Evolutionary conservation across 2,888 invertebrate species (phyloP), one percentile per base, ranked within the genome.

Genomic region (Monochamus alternatus): DNA sequence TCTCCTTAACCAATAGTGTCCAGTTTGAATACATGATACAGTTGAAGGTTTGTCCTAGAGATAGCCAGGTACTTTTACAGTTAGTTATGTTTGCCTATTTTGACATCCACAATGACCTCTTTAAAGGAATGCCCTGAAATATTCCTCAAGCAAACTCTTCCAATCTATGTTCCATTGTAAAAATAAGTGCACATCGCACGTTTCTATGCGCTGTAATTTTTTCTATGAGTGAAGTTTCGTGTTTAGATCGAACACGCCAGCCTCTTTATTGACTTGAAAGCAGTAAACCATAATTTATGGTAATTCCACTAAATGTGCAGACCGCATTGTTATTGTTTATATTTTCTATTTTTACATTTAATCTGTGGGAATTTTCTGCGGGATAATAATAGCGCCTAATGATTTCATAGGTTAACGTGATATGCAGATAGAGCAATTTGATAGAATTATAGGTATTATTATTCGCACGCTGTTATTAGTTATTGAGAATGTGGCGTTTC

Each of bases 341-440:
- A 12, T 51, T 52, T 30, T 67, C 66, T 67, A 67, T 67, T 67
- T 67, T 55, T 67, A 38, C 38, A 67, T 52, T 67, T 55, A 67
- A 67, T 67, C 52, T 51, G 52, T 52, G 66, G 66, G 66, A 67
- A 67, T 67, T 67, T 67, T 67, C 66, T 67, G 30, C 66, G 7
- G 12, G 55, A 55, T 67, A 32, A 55, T n/a, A 30, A n/a, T n/a
- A 52, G 55, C 12, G 32, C 32, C 66, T 32, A 67, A 9, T 55
- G 65, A 52, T 66, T 66, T 51, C 52, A 67, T 67, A 67, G 55
- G 66, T 67, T 67, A 67, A 31, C 66, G 32, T 31, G 30, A 67
- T 55, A 67, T 14, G 31, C 32, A 67, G 55, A 52, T 67, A 52
- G 66, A 65, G 55, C 52, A 67, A 67, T 67, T 67, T 52, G 52